Conservation (phyloP, 2,113 vertebrate genomes). For the Plecotus auritus region DNA sequence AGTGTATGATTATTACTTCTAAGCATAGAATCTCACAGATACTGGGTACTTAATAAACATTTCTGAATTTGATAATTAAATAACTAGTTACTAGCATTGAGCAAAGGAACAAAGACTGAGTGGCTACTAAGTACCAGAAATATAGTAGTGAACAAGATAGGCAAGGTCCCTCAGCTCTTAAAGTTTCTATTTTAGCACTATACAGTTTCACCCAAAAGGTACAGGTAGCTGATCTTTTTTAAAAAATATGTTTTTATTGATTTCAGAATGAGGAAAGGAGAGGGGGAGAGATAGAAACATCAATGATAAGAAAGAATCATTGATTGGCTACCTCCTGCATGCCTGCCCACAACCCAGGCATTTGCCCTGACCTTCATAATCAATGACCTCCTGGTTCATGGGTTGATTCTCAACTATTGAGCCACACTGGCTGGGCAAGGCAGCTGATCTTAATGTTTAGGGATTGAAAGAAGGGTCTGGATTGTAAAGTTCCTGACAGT, state of each 20-base stretch:
- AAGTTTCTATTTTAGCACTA: background rate
- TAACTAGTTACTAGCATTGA: background rate
- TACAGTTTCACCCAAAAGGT: background rate
- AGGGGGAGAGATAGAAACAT: no score
- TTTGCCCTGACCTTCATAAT: no score
- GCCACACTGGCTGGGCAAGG: no score
- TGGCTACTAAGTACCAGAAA: background rate
- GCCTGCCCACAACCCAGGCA: no score
- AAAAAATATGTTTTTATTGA: no score
- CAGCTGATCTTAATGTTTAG: background rate
- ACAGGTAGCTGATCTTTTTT: background rate
- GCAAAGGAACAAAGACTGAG: background rate
- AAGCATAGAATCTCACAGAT: background rate
- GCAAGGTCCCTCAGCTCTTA: background rate
- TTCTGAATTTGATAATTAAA: constrained; percentile 10
- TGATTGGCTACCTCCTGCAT: no score
- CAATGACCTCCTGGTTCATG: no score
- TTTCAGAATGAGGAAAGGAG: no score
- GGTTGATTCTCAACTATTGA: no score
- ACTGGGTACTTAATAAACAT: background rate
- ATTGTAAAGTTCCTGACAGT: background rate
- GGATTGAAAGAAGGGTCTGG: background rate
- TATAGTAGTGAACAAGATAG: background rate
- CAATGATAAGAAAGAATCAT: no score
- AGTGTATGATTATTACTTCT: background rate